phyloP scores from a whole-genome alignment of 2,113 vertebrate species.

The Lampris megalopsis region DNA sequence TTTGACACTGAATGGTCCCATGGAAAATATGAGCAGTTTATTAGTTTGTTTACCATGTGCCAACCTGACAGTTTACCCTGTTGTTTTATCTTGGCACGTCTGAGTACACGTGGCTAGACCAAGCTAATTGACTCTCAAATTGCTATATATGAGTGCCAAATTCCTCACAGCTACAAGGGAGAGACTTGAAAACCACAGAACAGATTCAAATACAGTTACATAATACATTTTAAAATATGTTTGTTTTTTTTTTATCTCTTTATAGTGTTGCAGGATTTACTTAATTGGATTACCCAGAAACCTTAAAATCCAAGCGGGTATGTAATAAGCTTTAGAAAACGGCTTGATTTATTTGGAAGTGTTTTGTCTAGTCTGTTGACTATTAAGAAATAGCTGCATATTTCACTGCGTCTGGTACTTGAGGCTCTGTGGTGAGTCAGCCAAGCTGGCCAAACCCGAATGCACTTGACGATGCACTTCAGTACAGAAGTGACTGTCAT shows the following conservation, averaged over 20 bases:
- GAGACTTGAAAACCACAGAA: neutral
- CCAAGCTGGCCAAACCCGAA: constrained; percentile 41
- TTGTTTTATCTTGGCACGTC: constrained; percentile 31
- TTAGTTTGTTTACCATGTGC: constrained; percentile 53
- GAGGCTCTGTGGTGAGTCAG: constrained; percentile 47
- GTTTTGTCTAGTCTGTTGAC: constrained; percentile 14
- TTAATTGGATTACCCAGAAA: too few relatives aligned
- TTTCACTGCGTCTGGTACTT: constrained; percentile 37
- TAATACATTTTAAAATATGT: neutral
- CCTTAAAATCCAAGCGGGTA: neutral
- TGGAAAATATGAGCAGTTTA: constrained; percentile 67
- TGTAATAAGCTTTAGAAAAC: constrained; percentile 12
- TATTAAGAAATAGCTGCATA: constrained; percentile 47
- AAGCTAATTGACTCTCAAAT: constrained; percentile 36
- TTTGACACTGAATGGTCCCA: constrained; percentile 65
- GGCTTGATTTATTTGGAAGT: constrained; percentile 32
- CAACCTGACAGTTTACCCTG: constrained; percentile 40
- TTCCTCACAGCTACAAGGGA: constrained; percentile 2
- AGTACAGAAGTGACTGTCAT: constrained; percentile 25
- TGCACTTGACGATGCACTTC: constrained; percentile 40
- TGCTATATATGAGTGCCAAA: constrained; percentile 16
- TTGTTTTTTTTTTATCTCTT: too few relatives aligned
- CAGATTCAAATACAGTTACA: constrained; percentile 14
- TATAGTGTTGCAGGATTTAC: too few relatives aligned
- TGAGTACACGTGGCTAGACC: constrained; percentile 19